These are phyloP conservation scores for Conopomorpha cramerella DNA, from an alignment of 1,140 invertebrate species.

Conservation along the genomic window DNA sequence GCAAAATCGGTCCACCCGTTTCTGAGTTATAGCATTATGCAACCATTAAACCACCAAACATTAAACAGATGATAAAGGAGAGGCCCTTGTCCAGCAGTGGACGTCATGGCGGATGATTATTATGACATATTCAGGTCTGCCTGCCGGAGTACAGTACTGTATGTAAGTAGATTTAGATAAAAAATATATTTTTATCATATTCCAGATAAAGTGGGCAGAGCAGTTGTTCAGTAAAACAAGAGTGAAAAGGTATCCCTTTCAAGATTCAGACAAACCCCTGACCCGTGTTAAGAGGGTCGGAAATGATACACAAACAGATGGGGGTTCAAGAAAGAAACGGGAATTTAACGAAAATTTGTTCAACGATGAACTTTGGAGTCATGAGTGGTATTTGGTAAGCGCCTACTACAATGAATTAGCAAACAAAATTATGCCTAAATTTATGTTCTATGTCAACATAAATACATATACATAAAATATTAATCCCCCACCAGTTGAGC, in stretches of 20 bases:
- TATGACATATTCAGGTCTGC: not conserved
- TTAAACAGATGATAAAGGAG: no score
- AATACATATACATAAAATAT: no score
- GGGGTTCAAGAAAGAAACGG: conserved; percentile 1
- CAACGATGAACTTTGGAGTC: conserved; percentile 84
- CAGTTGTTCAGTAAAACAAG: conserved; percentile 67
- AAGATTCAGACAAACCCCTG: conserved; percentile 18
- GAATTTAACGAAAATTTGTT: conserved; percentile 51
- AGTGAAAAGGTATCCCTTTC: conserved; percentile 62
- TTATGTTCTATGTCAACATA: no score
- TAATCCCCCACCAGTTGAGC: no score
- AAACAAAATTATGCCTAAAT: no score
- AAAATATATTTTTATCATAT: conserved; percentile 3
- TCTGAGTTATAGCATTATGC: not conserved
- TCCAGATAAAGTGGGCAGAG: conserved; percentile 69
- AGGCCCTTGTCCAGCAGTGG: no score
- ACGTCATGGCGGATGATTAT: no score
- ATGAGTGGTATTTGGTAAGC: conserved; percentile 92
- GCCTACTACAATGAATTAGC: no score
- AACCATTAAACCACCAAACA: not conserved
- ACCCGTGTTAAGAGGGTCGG: conserved; percentile 38
- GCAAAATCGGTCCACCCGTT: no score
- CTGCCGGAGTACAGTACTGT: not conserved
- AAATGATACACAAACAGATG: conserved; percentile 4
- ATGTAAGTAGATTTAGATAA: not conserved